Evolutionary conservation across 2,888 invertebrate genomes (phyloP).

Genomic region (Glaucopsyche alexis): DNA sequence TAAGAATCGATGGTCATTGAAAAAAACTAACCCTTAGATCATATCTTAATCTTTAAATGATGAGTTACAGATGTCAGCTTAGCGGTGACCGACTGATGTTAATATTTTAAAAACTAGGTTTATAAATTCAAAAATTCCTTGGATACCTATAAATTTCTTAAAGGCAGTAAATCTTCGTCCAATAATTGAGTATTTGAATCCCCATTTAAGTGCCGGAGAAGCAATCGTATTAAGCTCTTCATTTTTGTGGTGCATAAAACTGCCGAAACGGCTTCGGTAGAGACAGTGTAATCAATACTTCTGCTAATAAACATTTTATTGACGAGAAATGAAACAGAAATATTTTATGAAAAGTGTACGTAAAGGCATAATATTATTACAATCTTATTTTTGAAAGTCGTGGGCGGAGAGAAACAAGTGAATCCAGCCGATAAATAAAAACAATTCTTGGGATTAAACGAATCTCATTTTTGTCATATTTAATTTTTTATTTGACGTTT

Average conservation of each 20-base stretch:
- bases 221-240: slow-evolving; percentile 3
- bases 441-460: background rate
- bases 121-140: background rate
- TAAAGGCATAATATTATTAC: background rate
- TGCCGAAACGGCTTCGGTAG: background rate
- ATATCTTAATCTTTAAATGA: slow-evolving; percentile 55
- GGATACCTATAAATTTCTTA: background rate
- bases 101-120: slow-evolving; percentile 9
- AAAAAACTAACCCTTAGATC: slow-evolving; percentile 50
- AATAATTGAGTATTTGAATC: background rate
- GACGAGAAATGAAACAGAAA: background rate
- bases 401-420: slow-evolving; percentile 18
- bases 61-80: slow-evolving; percentile 40
- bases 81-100: slow-evolving; percentile 24
- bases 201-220: background rate
- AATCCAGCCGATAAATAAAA: slow-evolving; percentile 7
- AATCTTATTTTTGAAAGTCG: background rate
- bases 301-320: slow-evolving; percentile 7
- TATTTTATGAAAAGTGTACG: background rate
- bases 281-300: background rate
- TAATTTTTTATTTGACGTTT: slow-evolving; percentile 24
- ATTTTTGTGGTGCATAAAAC: slow-evolving; percentile 7
- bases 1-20: slow-evolving; percentile 55
- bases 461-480: slow-evolving; percentile 1
- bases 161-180: background rate